A percentile compares a stretch with the other conserved stretches of the same genome.
These are phyloP conservation scores for Hephaestus fuliginosus DNA, from an alignment of 2,797 vertebrate species.

Conservation along the genomic window DNA sequence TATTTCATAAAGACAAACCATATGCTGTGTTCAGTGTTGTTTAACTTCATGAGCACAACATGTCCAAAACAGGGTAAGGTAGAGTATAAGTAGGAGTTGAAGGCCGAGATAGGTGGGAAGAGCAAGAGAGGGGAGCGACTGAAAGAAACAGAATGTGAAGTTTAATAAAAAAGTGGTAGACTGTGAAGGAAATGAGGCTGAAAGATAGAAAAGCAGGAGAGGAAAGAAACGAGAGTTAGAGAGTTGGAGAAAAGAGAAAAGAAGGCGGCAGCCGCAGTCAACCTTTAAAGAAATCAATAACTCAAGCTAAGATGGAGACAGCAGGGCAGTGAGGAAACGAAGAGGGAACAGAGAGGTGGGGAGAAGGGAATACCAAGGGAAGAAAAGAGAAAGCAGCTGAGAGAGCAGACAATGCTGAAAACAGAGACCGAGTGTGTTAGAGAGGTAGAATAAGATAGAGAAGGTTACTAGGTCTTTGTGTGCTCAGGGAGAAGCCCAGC, in stretches of 20 bases:
- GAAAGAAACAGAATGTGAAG: conserved; percentile 32
- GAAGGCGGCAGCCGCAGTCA: conserved; percentile 57
- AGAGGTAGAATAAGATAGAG: conserved; percentile 58
- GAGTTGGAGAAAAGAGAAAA: conserved; percentile 34
- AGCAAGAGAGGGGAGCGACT: conserved; percentile 16
- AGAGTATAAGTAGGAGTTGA: neutral
- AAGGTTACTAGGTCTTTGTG: conserved; percentile 64
- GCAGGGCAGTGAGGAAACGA: conserved; percentile 55
- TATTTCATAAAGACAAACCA: neutral
- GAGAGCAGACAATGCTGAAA: conserved; percentile 56
- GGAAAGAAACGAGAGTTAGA: conserved; percentile 18
- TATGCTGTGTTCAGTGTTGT: conserved; percentile 10
- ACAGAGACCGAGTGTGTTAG: conserved; percentile 53
- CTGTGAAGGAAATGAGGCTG: conserved; percentile 40
- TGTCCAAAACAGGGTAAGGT: conserved; percentile 8
- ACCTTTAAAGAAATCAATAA: conserved; percentile 82
- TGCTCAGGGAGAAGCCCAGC: conserved; percentile 50
- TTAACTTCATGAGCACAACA: neutral
- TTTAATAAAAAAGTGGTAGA: conserved; percentile 25
- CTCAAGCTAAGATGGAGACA: conserved; percentile 71
- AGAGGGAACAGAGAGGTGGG: conserved; percentile 43
- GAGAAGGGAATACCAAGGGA: conserved; percentile 59
- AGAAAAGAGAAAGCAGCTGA: conserved; percentile 23
- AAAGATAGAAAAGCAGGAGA: conserved; percentile 33
- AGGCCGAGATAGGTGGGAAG: conserved; percentile 1